Conservation (phyloP, 2,797 vertebrate genomes). For the Streptopelia turtur region DNA sequence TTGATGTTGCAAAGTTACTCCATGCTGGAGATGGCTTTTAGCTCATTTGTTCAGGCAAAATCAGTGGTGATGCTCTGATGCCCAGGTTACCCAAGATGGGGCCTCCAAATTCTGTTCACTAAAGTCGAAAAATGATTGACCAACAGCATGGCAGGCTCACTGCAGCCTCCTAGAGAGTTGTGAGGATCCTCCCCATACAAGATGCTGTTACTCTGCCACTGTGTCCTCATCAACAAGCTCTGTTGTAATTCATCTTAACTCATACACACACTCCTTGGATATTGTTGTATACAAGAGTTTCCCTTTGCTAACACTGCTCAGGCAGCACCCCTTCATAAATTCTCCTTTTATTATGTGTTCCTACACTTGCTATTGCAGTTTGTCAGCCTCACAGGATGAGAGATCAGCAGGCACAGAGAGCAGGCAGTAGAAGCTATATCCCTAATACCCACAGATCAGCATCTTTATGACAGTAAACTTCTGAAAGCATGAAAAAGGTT, state of each 20-base stretch:
- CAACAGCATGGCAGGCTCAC: not conserved
- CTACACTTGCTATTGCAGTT: not conserved
- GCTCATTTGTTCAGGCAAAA: not conserved
- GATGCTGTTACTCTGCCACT: fast-evolving
- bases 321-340: not conserved
- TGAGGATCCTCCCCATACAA: not conserved
- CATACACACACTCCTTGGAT: not conserved
- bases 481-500: not conserved
- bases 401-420: not conserved
- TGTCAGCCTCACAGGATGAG: not conserved
- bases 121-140: not conserved
- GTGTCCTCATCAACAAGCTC: not conserved
- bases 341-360: not conserved
- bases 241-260: not conserved
- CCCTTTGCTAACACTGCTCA: not conserved
- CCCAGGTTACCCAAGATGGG: not conserved
- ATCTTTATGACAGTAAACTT: not conserved
- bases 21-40: not conserved
- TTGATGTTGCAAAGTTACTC: not conserved
- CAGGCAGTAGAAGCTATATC: not conserved
- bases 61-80: fast-evolving
- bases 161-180: not conserved
- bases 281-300: not conserved
- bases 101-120: not conserved
- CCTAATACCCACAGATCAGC: not conserved